Evolutionary conservation across 2,113 vertebrate species (phyloP), one percentile per base, ranked within the genome.

Genomic region (Nicator chloris): DNA sequence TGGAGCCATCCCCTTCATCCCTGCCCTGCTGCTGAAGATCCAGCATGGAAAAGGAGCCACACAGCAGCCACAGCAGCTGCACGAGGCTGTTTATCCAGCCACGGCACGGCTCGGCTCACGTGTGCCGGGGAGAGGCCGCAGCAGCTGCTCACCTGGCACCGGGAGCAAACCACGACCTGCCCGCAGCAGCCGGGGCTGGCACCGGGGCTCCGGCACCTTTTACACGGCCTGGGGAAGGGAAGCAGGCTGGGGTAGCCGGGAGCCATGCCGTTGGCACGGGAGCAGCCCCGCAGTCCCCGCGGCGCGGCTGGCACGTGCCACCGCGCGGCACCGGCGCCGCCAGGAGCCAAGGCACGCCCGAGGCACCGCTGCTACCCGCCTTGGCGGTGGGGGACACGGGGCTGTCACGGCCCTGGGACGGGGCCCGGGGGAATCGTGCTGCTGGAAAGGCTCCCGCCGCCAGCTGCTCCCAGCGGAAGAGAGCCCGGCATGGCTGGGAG

Each of bases 311-410:
- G 73, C 72, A 71, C 53, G 47, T 28, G 56, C 16, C 4, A 1
- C n/a, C 0, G 2, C 0, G 0, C 26, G 1, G 73, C 16, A 4
- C 27, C 4, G 8, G 39, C 15, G 9, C 18, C 31, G n/a, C 47
- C 0, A 31, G 56, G 18, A 88, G 84, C 84, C 90, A 81, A 89
- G 84, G 73, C 92, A 87, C 39, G 31, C 50, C 64, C 15, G 1
- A 27, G 83, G 71, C 13, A 4, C 63, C 3, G 7, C 57, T n/a
- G 85, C 64, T 14, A 27, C 79, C 84, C 20, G 30, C 16, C 77
- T 23, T 33, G 86, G 69, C 37, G 0, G 0, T 15, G 53, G 39
- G 49, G 72, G 11, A 78, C 15, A 2, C 0, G 13, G 87, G 60
- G 80, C 56, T 60, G 86, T 42, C 49, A 3, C 47, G 28, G 79